Evolutionary conservation across 64 coral and sea anemone species (phyloP), one percentile per base, ranked within the genome.

Genomic region (Pocillopora damicornis): DNA sequence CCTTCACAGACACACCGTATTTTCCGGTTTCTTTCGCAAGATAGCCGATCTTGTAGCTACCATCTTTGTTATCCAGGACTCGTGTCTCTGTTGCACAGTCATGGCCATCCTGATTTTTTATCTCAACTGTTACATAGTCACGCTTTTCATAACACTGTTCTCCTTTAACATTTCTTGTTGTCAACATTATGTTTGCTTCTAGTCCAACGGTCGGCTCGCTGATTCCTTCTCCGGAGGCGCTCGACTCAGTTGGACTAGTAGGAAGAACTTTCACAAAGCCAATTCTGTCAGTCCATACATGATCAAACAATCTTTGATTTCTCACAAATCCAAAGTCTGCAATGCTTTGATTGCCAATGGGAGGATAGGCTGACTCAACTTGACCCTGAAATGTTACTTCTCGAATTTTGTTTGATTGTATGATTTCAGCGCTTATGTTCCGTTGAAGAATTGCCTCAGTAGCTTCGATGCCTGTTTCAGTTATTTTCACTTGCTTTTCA

Each of bases 161-260:
- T 23, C 25, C 34, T 10, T 73, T 37, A 11, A 86, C 81, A 75
- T 93, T 76, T 57, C 59, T 9, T 16, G 88, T 83, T 1, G 69
- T 82, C 11, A 93, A 76, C 59, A 58, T n/a, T 37, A 93, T 75
- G 74, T 58, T 66, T 1, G 80, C 82, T 35, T 88, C 91, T 11
- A 93, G 73, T 34, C 91, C 86, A 80, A 88, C 69, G 38, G 66
- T 88, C 58, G 86, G 86, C 76, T 93, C 88, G 2, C 74, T n/a
- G n/a, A n/a, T n/a, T n/a, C n/a, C n/a, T n/a, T n/a, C n/a, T n/a
- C n/a, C n/a, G n/a, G n/a, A n/a, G n/a, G n/a, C n/a, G 30, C 30
- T 30, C 30, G 30, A 30, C 63, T 89, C 42, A 51, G 42, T 7
- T 51, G 42, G 30, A 30, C 15, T 71, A 17, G 15, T 71, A 11